phyloP scores from a whole-genome alignment of 2,888 invertebrate genomes.

The Phaedon cochleariae region DNA sequence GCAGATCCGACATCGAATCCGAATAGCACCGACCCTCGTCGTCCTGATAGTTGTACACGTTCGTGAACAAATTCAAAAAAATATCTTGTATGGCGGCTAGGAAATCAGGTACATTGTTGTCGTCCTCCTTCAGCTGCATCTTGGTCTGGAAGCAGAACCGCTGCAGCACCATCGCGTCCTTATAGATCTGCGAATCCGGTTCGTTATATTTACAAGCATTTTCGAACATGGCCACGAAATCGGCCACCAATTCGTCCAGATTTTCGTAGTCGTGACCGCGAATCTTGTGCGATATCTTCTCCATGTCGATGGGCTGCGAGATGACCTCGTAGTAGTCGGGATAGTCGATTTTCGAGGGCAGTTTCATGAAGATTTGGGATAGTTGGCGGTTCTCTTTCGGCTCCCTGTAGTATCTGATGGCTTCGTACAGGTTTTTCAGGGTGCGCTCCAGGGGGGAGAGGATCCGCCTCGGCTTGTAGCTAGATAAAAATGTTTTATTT shows the following conservation, averaged over 20 bases:
- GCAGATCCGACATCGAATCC: slow-evolving; percentile 93
- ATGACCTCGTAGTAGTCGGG: slow-evolving; percentile 98
- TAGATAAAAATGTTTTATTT: not conserved
- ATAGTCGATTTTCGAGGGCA: slow-evolving; percentile 90
- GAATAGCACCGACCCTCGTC: slow-evolving; percentile 96
- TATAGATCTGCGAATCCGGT: slow-evolving; percentile 96
- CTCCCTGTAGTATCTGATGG: slow-evolving; percentile 89
- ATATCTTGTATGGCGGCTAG: slow-evolving; percentile 90
- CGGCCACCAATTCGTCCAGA: slow-evolving; percentile 87
- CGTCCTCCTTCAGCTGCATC: slow-evolving; percentile 80
- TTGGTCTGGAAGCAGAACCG: slow-evolving; percentile 92
- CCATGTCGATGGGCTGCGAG: slow-evolving; percentile 95
- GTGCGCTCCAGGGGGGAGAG: slow-evolving; percentile 76
- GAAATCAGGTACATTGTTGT: slow-evolving; percentile 90
- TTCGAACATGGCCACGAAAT: slow-evolving; percentile 92
- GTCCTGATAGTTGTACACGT: slow-evolving; percentile 95
- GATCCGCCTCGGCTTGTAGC: slow-evolving; percentile 60
- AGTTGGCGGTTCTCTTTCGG: slow-evolving; percentile 85
- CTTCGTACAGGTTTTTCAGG: slow-evolving; percentile 85
- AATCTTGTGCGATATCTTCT: slow-evolving; percentile 87
- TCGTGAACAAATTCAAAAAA: slow-evolving; percentile 88
- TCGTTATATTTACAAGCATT: slow-evolving; percentile 98
- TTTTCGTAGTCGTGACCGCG: slow-evolving; percentile 79
- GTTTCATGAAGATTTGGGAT: slow-evolving; percentile 93
- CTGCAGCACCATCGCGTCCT: slow-evolving; percentile 93